Base-by-base conservation (phyloP, 2,888 invertebrate species). In the Pterostichus madidus region DNA sequence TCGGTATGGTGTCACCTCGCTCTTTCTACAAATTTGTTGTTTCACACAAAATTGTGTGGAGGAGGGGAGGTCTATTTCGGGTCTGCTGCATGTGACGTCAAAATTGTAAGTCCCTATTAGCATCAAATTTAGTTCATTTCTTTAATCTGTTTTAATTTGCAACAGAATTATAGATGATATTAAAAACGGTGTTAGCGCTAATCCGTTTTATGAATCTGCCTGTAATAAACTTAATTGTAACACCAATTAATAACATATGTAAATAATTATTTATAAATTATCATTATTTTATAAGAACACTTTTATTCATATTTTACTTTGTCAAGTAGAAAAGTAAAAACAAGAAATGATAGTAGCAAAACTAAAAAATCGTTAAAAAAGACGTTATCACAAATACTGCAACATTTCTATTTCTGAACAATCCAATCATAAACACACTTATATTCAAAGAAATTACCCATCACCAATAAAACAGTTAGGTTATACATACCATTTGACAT, bases 371-470 rank as follows among this genome's bases (percentile, higher is more conserved):
- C 24, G 10, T 59, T 31, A 59, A 59, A 59, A 59, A 59, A 59
- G 59, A 59, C 64, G 64, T 64, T 59, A 64, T 64, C 64, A 64
- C 64, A 64, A 64, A 64, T 64, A 64, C 64, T 64, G 64, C 64
- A 64, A 64, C 35, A 39, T 35, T 11, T 64, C 64, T 64, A 32
- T 64, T 35, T 64, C 64, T 64, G 35, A 64, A 64, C 64, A 64
- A 39, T 39, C 39, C 39, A 39, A 64, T 32, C 64, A 32, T 35
- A 64, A 52, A 31, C 64, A 64, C 64, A 64, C 64, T 64, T 71
- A 71, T 71, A 71, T 71, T 71, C 68, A 71, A 71, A 71, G 44
- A 71, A 71, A 71, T 64, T 64, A 64, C 64, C 64, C 35, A 32
- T 7, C 31, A 11, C 59, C 24, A 59, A 24, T 64, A 64, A 64